Evolutionary conservation across 2,888 invertebrate species (phyloP).

Genomic region (Hirtodrosophila duncani): DNA sequence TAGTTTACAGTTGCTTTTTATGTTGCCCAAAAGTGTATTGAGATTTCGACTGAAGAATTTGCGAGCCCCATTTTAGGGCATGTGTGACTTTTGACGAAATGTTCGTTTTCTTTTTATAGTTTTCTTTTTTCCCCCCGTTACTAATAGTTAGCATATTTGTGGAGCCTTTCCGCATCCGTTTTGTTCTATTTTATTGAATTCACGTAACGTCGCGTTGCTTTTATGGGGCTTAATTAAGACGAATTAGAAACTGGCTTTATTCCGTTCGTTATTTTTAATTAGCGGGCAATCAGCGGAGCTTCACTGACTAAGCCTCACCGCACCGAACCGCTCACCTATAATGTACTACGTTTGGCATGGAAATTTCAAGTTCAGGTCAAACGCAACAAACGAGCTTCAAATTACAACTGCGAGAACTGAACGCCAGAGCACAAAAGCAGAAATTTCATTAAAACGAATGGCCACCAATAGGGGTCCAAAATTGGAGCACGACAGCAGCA

Average conservation of each 20-base stretch:
- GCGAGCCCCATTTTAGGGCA: too few species aligned
- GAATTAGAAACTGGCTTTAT: conserved; percentile 32
- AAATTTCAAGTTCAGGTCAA: conserved; percentile 64
- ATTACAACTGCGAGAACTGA: conserved; percentile 62
- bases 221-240: conserved; percentile 16
- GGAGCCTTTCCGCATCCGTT: too few species aligned
- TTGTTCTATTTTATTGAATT: too few species aligned
- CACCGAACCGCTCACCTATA: conserved; percentile 31
- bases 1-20: too few species aligned
- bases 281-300: conserved; percentile 31
- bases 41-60: too few species aligned
- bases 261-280: conserved; percentile 37
- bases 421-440: conserved; percentile 24
- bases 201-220: too few species aligned
- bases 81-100: too few species aligned
- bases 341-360: conserved; percentile 9
- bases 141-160: too few species aligned
- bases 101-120: too few species aligned
- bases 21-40: too few species aligned
- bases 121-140: too few species aligned
- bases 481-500: conserved; percentile 55
- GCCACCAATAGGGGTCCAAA: conserved; percentile 29
- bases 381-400: conserved; percentile 69
- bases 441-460: conserved; percentile 58
- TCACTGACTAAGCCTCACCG: conserved; percentile 13